Percentiles rank a stretch among this genome's conserved stretches.
Evolutionary conservation across 1,140 invertebrate species (phyloP).

Genomic region (Fopius arisanus): DNA sequence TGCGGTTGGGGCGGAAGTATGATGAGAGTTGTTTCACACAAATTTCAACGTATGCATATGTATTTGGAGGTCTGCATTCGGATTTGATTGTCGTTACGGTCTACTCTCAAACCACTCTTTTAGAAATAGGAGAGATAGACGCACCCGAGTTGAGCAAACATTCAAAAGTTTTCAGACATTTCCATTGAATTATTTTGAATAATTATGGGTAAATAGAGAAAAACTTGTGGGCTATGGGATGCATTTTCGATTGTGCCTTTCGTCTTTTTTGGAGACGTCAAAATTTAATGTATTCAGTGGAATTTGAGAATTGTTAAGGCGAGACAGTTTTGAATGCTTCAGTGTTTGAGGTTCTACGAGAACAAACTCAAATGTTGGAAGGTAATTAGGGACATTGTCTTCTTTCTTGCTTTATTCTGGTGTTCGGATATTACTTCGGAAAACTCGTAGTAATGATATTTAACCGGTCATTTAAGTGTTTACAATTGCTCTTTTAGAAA

Average conservation of each 20-base stretch:
- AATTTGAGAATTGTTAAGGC: neutral
- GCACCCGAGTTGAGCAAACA: neutral
- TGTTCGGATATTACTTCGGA: no score
- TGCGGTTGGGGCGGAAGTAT: conserved; percentile 18
- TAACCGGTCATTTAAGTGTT: no score
- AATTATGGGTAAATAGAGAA: neutral
- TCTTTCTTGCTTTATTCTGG: no score
- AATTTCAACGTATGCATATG: conserved; percentile 6
- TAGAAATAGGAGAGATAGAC: neutral
- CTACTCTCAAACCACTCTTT: conserved; percentile 11
- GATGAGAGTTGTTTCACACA: conserved; percentile 27
- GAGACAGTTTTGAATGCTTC: no score
- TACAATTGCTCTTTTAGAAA: no score
- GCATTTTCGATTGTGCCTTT: neutral
- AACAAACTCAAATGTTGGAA: no score
- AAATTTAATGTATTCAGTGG: neutral
- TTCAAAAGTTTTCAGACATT: neutral
- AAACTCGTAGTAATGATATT: no score
- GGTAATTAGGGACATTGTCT: no score
- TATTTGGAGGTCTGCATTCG: conserved; percentile 6
- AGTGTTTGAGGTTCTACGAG: no score
- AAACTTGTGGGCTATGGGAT: neutral
- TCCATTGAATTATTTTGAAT: neutral
- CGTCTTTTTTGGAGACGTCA: neutral
- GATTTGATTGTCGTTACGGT: conserved; percentile 22